A percentile compares a stretch with the other conserved stretches of the same genome.
These are phyloP conservation scores for Microctonus brassicae DNA, from an alignment of 2,888 invertebrate genomes.

Conservation along the genomic window DNA sequence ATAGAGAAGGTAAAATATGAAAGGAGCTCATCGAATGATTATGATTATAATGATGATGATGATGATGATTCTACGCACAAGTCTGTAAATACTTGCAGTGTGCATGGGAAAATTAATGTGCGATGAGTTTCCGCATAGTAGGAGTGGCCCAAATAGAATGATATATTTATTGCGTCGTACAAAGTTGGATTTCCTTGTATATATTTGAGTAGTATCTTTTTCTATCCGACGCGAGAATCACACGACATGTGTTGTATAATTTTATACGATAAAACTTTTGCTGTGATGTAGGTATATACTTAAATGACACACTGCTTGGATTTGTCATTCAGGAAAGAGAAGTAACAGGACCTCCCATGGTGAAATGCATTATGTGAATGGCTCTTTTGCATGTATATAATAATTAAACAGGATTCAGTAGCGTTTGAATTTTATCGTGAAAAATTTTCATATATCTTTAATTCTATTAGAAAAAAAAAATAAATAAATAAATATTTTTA, in stretches of 20 bases:
- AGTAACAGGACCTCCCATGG: constrained; percentile 24
- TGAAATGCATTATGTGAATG: too few relatives aligned
- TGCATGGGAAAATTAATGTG: constrained; percentile 42
- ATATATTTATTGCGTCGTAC: constrained; percentile 55
- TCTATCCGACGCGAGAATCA: constrained; percentile 12
- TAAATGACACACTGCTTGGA: constrained; percentile 22
- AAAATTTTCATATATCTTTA: neutral
- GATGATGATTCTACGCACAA: constrained; percentile 4
- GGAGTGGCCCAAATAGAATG: constrained; percentile 57
- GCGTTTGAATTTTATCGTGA: neutral
- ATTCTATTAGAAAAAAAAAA: neutral
- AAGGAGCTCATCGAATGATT: constrained; percentile 13
- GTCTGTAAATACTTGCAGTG: constrained; percentile 15
- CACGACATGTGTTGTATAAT: constrained; percentile 28
- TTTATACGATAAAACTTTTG: constrained; percentile 27
- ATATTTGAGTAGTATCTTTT: constrained; percentile 1
- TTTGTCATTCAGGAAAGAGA: constrained; percentile 39
- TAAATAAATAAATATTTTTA: too few relatives aligned
- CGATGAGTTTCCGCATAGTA: constrained; percentile 52
- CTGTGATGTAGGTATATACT: constrained; percentile 38
- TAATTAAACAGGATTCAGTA: too few relatives aligned
- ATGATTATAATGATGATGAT: neutral
- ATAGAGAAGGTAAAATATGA: constrained; percentile 23
- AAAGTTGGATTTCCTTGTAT: constrained; percentile 20
- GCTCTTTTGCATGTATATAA: too few relatives aligned